phyloP scores from a whole-genome alignment of 2,888 invertebrate species.

The Cheiracanthium punctorium region DNA sequence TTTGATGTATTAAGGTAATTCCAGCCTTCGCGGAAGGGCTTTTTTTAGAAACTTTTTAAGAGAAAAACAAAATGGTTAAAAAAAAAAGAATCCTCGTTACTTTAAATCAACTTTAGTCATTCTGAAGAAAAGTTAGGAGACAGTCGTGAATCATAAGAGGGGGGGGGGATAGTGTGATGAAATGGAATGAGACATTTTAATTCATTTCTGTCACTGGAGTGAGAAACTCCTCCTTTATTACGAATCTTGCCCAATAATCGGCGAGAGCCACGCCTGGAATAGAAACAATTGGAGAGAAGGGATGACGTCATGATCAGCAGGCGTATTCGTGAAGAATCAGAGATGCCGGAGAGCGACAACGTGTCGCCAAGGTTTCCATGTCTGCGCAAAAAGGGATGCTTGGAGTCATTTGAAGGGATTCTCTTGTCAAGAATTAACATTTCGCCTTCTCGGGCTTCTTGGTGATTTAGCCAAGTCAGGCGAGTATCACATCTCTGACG shows the following conservation, averaged over 20 bases:
- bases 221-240: not conserved
- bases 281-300: slow-evolving; percentile 18
- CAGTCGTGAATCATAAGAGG: not conserved
- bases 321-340: slow-evolving; percentile 28
- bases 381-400: not conserved
- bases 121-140: not conserved
- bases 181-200: not conserved
- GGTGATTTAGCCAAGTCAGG: too few species aligned
- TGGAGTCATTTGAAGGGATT: too few species aligned
- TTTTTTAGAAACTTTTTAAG: not conserved
- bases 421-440: too few species aligned
- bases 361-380: slow-evolving; percentile 12
- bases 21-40: not conserved
- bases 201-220: not conserved
- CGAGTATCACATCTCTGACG: too few species aligned
- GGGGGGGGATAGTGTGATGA: not conserved
- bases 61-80: not conserved
- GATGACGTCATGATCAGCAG: slow-evolving; percentile 30
- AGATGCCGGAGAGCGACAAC: slow-evolving; percentile 27
- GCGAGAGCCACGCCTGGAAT: slow-evolving; percentile 3
- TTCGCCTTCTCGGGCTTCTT: too few species aligned
- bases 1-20: slow-evolving; percentile 12
- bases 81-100: not conserved
- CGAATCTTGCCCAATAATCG: not conserved
- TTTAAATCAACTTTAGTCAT: slow-evolving; percentile 1